Evolutionary conservation across 2,797 vertebrate species (phyloP).

Genomic region (Girardinus metallicus): DNA sequence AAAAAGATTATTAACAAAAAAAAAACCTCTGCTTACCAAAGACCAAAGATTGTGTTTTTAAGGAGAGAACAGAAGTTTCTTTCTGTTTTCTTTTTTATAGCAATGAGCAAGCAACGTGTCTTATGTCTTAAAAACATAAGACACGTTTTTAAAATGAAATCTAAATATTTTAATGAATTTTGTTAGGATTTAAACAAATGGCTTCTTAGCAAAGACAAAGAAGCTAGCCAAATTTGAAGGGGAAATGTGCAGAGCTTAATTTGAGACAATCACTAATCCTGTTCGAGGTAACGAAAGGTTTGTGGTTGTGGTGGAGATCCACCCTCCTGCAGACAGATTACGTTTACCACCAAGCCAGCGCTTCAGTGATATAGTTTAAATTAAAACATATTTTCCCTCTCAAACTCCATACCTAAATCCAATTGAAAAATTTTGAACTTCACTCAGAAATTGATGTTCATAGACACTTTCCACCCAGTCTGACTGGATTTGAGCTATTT

Average conservation of each 20-base stretch:
- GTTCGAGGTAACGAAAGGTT: background rate
- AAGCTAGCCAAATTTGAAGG: background rate
- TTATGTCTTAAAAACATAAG: too few relatives aligned
- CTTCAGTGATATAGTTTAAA: background rate
- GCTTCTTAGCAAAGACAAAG: too few relatives aligned
- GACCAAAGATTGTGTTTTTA: background rate
- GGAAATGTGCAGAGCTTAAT: background rate
- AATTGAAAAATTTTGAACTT: background rate
- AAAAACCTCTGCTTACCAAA: background rate
- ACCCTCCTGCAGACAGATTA: background rate
- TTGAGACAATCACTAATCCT: background rate
- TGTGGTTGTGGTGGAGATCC: background rate
- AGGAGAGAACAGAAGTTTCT: background rate
- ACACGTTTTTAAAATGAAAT: background rate
- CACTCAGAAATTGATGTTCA: background rate
- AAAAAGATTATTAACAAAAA: background rate
- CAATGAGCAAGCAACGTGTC: background rate
- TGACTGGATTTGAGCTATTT: background rate
- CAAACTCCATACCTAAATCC: background rate
- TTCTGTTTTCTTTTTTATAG: background rate
- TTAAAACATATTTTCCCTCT: background rate
- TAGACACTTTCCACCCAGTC: background rate
- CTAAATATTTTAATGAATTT: background rate
- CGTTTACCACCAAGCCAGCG: background rate
- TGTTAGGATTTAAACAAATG: background rate